These are phyloP conservation scores for Hypomecis atomaria DNA, from an alignment of 2,888 invertebrate genomes.

Conservation along the genomic window DNA sequence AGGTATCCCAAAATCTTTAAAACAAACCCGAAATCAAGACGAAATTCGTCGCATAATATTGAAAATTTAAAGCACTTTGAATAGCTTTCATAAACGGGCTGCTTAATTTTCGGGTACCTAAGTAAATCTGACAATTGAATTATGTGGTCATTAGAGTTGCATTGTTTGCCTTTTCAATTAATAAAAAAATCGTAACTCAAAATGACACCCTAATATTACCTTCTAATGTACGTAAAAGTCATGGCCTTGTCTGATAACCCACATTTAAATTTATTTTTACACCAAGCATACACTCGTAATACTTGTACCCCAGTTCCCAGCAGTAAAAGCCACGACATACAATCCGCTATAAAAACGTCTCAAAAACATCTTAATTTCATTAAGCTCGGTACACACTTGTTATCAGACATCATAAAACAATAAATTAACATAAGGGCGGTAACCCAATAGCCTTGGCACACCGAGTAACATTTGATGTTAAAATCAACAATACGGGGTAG, in stretches of 20 bases:
- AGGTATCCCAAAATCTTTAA: too few relatives aligned
- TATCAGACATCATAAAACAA: conserved; percentile 40
- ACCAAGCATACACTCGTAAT: conserved; percentile 7
- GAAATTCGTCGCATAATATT: too few relatives aligned
- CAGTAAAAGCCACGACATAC: conserved; percentile 29
- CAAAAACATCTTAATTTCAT: conserved; percentile 30
- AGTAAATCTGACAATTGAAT: too few relatives aligned
- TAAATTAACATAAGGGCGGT: conserved; percentile 47
- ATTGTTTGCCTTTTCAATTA: too few relatives aligned
- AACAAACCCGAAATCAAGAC: too few relatives aligned
- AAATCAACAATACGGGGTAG: conserved; percentile 40
- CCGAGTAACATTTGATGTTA: conserved; percentile 44
- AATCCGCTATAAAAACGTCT: conserved; percentile 33
- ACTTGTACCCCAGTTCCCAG: conserved; percentile 30
- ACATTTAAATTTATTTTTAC: conserved; percentile 5
- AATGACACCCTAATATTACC: too few relatives aligned
- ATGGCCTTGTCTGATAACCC: conserved; percentile 7
- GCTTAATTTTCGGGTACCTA: too few relatives aligned
- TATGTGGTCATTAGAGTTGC: too few relatives aligned
- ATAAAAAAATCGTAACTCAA: too few relatives aligned
- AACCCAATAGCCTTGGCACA: conserved; percentile 60
- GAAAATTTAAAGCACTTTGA: too few relatives aligned
- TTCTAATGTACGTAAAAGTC: neutral
- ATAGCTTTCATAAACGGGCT: too few relatives aligned
- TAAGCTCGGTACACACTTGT: conserved; percentile 30